Conservation (phyloP, 2,888 invertebrate genomes). For the Gymnoscelis rufifasciata region DNA sequence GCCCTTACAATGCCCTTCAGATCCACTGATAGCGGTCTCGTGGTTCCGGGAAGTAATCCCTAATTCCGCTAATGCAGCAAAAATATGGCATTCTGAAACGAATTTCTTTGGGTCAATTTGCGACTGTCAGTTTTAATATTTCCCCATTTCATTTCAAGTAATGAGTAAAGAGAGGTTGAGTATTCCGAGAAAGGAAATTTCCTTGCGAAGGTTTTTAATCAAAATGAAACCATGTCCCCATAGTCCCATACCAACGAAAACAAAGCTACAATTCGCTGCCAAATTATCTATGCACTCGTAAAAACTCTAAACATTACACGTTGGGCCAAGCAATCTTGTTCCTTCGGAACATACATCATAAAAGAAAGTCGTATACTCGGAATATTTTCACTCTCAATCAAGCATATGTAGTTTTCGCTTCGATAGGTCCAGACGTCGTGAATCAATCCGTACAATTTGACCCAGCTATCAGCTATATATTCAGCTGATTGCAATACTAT, state of each 20-base stretch:
- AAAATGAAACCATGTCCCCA: background rate
- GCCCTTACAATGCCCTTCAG: slow-evolving; percentile 6
- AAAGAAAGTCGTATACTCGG: slow-evolving; percentile 27
- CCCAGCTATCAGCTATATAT: slow-evolving; percentile 16
- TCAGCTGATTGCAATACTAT: slow-evolving; percentile 6
- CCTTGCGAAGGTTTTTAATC: background rate
- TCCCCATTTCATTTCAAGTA: slow-evolving; percentile 4
- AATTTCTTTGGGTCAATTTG: slow-evolving; percentile 14
- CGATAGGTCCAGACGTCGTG: slow-evolving; percentile 28
- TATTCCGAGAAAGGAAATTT: background rate
- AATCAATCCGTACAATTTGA: slow-evolving; percentile 32
- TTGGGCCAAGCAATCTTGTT: slow-evolving; percentile 23
- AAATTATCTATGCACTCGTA: slow-evolving; percentile 17
- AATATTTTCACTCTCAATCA: slow-evolving; percentile 28
- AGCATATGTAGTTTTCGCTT: slow-evolving; percentile 27
- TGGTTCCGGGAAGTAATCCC: slow-evolving; percentile 19
- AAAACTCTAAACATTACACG: slow-evolving; percentile 20
- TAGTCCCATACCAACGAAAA: slow-evolving; percentile 2
- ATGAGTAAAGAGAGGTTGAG: no score
- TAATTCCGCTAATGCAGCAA: slow-evolving; percentile 29
- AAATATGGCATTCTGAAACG: slow-evolving; percentile 16
- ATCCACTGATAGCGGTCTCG: slow-evolving; percentile 14
- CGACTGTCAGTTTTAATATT: slow-evolving; percentile 11
- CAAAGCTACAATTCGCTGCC: slow-evolving; percentile 4
- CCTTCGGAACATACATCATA: slow-evolving; percentile 24